These are phyloP conservation scores for Hypolimnas misippus DNA, from an alignment of 2,888 invertebrate species.

Conservation along the genomic window DNA sequence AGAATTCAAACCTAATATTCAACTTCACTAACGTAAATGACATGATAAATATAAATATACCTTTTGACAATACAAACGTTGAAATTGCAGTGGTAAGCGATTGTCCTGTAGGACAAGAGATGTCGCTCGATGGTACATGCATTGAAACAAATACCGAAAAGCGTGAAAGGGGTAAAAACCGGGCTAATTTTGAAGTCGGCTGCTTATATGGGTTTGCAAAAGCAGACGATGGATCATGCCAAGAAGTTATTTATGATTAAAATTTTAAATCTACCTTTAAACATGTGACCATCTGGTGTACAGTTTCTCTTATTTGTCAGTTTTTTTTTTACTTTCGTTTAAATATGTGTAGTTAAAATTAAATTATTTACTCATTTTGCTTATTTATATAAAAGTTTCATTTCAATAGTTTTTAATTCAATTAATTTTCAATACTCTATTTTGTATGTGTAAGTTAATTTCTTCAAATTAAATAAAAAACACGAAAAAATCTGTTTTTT, in stretches of 20 bases:
- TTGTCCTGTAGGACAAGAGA: conserved; percentile 19
- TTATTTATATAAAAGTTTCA: no score
- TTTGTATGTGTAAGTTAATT: no score
- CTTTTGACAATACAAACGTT: background rate
- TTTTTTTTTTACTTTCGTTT: no score
- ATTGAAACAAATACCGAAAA: background rate
- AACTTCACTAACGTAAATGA: background rate
- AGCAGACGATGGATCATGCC: conserved; percentile 20
- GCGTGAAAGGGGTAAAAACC: background rate
- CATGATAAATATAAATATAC: background rate
- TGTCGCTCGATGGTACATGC: conserved; percentile 12
- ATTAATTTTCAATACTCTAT: no score
- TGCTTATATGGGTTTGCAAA: conserved; percentile 15
- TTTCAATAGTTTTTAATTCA: no score
- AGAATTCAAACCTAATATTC: background rate
- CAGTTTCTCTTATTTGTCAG: no score
- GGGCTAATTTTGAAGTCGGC: conserved; percentile 21
- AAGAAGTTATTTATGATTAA: conserved; percentile 26
- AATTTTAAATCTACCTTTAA: no score
- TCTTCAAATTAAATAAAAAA: no score
- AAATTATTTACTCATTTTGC: no score
- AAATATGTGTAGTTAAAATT: no score
- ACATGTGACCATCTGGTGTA: no score
- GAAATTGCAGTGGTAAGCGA: background rate
- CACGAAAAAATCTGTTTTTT: no score